phyloP scores from a whole-genome alignment of 2,113 vertebrate species.

The Galeopterus variegatus region DNA sequence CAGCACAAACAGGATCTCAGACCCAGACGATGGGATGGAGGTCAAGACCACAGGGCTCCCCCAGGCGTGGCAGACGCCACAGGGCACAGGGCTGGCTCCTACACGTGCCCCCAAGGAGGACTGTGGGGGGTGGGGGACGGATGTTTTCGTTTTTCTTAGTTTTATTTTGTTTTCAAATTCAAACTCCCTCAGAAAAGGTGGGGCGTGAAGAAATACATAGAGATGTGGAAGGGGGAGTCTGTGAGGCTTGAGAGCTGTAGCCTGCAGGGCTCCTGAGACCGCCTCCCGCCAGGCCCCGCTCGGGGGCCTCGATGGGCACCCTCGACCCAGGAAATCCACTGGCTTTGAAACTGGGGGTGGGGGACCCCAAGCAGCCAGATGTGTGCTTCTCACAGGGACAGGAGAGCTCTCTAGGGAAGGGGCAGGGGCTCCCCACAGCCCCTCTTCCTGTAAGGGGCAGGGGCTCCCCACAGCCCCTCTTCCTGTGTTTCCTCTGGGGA shows the following conservation, averaged over 20 bases:
- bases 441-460: too few relatives aligned
- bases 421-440: background rate
- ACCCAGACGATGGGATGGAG: slow-evolving; percentile 68
- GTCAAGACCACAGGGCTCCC: slow-evolving; percentile 68
- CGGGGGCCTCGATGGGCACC: slow-evolving; percentile 5
- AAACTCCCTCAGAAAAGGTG: background rate
- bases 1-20: slow-evolving; percentile 86
- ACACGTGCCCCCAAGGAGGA: slow-evolving; percentile 5
- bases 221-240: background rate
- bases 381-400: background rate
- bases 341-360: background rate
- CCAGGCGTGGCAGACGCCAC: slow-evolving; percentile 51
- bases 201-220: too few relatives aligned
- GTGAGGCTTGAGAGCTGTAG: background rate
- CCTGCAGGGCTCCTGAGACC: too few relatives aligned
- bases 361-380: background rate
- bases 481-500: background rate
- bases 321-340: background rate
- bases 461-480: too few relatives aligned
- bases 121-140: background rate
- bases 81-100: slow-evolving; percentile 48
- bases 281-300: background rate
- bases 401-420: background rate
- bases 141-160: background rate
- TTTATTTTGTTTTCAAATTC: slow-evolving; percentile 10